Evolutionary conservation across 2,888 invertebrate genomes (phyloP).

Genomic region (Pseudanteris insignis): DNA sequence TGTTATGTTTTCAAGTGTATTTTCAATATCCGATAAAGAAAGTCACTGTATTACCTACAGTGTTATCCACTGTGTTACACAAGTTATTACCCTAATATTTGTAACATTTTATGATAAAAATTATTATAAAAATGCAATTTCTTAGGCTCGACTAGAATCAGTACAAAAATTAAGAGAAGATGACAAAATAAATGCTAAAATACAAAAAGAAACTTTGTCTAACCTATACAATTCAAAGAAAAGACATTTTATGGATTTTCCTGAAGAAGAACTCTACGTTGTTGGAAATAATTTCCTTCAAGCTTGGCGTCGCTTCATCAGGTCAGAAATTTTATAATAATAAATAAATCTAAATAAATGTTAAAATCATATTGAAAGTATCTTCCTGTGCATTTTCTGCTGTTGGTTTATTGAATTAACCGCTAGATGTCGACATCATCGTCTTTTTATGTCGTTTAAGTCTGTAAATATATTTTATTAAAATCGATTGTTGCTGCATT

Average conservation of each 20-base stretch:
- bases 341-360: too few species aligned
- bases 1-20: neutral
- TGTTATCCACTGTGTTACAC: conserved; percentile 1
- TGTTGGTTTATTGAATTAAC: too few species aligned
- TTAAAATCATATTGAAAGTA: too few species aligned
- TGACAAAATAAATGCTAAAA: conserved; percentile 60
- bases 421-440: too few species aligned
- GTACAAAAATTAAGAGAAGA: conserved; percentile 59
- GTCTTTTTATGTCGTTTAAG: too few species aligned
- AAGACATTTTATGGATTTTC: conserved; percentile 52
- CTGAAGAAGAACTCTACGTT: conserved; percentile 53
- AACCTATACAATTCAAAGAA: conserved; percentile 56
- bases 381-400: too few species aligned
- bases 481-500: too few species aligned
- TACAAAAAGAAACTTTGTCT: conserved; percentile 57
- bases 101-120: too few species aligned
- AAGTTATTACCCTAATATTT: too few species aligned
- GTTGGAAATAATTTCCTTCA: conserved; percentile 60
- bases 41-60: conserved; percentile 4
- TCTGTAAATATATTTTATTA: too few species aligned
- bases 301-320: conserved; percentile 59
- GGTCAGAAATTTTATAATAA: too few species aligned
- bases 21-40: neutral
- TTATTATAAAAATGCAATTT: too few species aligned
- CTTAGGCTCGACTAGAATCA: conserved; percentile 55